Evolutionary conservation across 1,140 invertebrate genomes (phyloP).

Genomic region (Heliconius hermathena): DNA sequence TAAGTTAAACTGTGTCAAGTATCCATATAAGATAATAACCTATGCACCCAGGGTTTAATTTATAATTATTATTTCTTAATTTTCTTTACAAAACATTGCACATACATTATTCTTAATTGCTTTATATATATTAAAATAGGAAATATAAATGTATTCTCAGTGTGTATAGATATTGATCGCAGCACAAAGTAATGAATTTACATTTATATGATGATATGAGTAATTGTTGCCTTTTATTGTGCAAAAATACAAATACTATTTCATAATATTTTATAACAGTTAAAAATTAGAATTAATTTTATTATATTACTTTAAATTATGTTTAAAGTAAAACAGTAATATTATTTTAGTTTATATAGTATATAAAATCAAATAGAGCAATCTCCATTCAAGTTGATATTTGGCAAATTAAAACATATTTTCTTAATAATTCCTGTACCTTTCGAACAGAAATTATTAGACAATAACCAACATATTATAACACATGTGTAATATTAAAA

Average conservation of each 20-base stretch:
- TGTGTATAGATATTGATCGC: not conserved
- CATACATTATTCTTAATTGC: not conserved
- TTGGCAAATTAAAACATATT: too few relatives aligned
- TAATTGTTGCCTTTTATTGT: not conserved
- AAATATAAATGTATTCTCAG: not conserved
- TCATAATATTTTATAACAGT: not conserved
- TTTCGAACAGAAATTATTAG: too few relatives aligned
- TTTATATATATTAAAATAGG: not conserved
- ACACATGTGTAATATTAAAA: too few relatives aligned
- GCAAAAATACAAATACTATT: not conserved
- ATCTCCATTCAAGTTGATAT: too few relatives aligned
- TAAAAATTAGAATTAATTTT: not conserved
- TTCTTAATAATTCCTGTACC: too few relatives aligned
- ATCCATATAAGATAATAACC: slow-evolving; percentile 22
- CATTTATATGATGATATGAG: not conserved
- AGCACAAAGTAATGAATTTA: not conserved
- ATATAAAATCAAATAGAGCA: too few relatives aligned
- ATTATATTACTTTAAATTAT: not conserved
- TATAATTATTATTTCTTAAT: not conserved
- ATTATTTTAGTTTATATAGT: too few relatives aligned
- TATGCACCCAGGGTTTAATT: slow-evolving; percentile 24
- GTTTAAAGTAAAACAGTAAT: not conserved
- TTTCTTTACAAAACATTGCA: not conserved
- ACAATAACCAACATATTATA: too few relatives aligned
- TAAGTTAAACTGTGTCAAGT: slow-evolving; percentile 37